These are phyloP conservation scores for Parelbella ahira DNA, from an alignment of 2,888 invertebrate genomes.

Conservation along the genomic window DNA sequence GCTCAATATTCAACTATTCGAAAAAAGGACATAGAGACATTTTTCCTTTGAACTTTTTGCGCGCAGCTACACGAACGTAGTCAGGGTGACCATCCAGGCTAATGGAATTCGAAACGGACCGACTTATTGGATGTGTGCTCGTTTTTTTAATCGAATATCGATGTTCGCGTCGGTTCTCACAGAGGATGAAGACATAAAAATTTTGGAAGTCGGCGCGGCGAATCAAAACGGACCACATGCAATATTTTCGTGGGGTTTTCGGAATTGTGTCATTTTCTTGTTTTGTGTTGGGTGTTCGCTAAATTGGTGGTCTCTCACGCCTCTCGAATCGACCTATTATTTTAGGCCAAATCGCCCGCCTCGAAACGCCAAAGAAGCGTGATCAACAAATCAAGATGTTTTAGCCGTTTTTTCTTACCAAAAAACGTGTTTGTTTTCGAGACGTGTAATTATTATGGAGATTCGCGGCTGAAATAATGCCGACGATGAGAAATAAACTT, in stretches of 20 bases:
- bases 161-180: constrained; percentile 58
- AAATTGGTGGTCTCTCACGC: constrained; percentile 77
- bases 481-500: constrained; percentile 46
- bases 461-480: constrained; percentile 53
- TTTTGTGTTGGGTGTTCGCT: constrained; percentile 55
- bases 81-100: constrained; percentile 60
- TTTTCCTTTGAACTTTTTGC: constrained; percentile 64
- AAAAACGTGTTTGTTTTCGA: constrained; percentile 75
- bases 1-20: constrained; percentile 46
- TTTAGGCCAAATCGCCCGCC: constrained; percentile 58
- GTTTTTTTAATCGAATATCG: constrained; percentile 46
- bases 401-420: constrained; percentile 44
- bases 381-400: constrained; percentile 67
- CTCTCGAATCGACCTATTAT: constrained; percentile 71
- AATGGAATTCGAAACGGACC: constrained; percentile 62
- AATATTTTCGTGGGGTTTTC: constrained; percentile 61
- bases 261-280: constrained; percentile 50
- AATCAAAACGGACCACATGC: constrained; percentile 72
- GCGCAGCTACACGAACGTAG: constrained; percentile 66
- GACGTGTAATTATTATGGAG: constrained; percentile 68
- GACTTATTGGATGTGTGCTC: constrained; percentile 49
- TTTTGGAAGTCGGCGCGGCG: constrained; percentile 63
- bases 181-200: constrained; percentile 77
- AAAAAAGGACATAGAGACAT: constrained; percentile 57
- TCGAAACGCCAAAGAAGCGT: constrained; percentile 55